Conservation (phyloP, 1,140 invertebrate species). For the Heterodera carotae region DNA sequence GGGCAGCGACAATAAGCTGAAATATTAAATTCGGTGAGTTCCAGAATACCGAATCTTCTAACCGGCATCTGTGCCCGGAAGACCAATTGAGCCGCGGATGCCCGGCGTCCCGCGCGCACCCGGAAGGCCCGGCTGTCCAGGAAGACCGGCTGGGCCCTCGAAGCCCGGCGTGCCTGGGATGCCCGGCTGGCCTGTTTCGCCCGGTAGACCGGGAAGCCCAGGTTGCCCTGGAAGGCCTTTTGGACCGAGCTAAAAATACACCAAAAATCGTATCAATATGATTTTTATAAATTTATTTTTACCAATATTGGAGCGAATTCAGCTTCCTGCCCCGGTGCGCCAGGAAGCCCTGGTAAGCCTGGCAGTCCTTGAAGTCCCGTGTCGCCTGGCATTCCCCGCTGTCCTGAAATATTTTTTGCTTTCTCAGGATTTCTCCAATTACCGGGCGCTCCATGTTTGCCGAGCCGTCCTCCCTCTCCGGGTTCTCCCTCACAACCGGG, state of each 20-base stretch:
- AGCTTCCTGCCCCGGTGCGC: conserved; percentile 7
- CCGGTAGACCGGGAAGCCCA: conserved; percentile 41
- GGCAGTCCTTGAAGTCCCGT: conserved; percentile 17
- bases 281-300: neutral
- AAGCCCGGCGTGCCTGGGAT: conserved; percentile 37
- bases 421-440: neutral
- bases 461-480: conserved; percentile 32
- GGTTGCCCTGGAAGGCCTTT: conserved; percentile 26
- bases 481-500: conserved; percentile 27
- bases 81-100: conserved; percentile 27
- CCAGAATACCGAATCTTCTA: neutral
- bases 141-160: conserved; percentile 38
- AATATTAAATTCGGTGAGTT: too few species aligned
- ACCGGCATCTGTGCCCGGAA: conserved; percentile 40
- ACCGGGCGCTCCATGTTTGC: conserved; percentile 17
- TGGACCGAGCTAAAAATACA: neutral
- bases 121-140: conserved; percentile 30
- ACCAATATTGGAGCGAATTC: neutral
- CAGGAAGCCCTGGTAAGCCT: conserved; percentile 31
- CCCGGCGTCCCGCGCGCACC: conserved; percentile 32
- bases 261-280: neutral
- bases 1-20: conserved; percentile 45
- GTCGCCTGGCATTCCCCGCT: neutral
- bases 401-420: neutral
- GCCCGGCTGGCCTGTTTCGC: conserved; percentile 17